Evolutionary conservation across 2,888 invertebrate species (phyloP).

Genomic region (Podotricha telesiphe): DNA sequence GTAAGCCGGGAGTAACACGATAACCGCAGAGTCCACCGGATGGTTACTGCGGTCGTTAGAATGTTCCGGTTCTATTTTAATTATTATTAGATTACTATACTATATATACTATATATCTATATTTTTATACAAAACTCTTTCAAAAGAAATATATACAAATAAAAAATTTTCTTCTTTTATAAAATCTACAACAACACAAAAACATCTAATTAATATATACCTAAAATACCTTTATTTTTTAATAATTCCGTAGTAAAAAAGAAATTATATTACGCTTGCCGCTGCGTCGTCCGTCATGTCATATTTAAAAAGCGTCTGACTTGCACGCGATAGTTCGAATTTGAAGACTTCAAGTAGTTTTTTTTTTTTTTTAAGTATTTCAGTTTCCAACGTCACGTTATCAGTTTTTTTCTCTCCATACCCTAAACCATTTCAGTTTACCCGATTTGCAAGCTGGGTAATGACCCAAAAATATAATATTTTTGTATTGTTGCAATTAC

Average conservation of each 20-base stretch:
- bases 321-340: not conserved
- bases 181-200: too few relatives aligned
- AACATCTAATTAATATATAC: too few relatives aligned
- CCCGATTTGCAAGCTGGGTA: too few relatives aligned
- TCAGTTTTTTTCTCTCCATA: too few relatives aligned
- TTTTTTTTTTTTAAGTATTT: not conserved
- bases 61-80: not conserved
- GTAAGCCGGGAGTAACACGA: slow-evolving; percentile 32
- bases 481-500: too few relatives aligned
- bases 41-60: slow-evolving; percentile 21
- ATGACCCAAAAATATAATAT: too few relatives aligned
- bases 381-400: not conserved
- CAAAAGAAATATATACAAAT: not conserved
- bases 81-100: not conserved
- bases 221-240: too few relatives aligned
- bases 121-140: not conserved
- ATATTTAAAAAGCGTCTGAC: not conserved
- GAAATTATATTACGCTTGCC: not conserved
- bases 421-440: too few relatives aligned
- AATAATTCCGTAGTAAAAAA: too few relatives aligned
- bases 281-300: not conserved
- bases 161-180: too few relatives aligned
- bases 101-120: too few relatives aligned
- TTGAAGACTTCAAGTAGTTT: not conserved
- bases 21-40: slow-evolving; percentile 17